A percentile compares a stretch with the other conserved stretches of the same genome.
Evolutionary conservation across 1,140 invertebrate genomes (phyloP).

Genomic region (Dysdera silvatica): DNA sequence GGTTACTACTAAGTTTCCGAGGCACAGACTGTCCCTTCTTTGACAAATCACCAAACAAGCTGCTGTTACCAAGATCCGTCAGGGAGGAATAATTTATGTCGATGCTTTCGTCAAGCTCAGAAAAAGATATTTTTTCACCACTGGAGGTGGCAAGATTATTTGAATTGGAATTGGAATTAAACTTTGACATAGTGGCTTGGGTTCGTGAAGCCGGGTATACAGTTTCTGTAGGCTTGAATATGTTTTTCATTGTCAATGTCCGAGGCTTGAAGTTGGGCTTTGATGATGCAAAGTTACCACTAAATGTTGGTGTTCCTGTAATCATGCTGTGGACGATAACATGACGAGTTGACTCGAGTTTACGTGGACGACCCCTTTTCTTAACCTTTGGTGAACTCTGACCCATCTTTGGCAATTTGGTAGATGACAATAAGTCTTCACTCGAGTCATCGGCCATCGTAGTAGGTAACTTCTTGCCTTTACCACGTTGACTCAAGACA

Average conservation of each 20-base stretch:
- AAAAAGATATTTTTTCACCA: slow-evolving; percentile 17
- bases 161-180: slow-evolving; percentile 4
- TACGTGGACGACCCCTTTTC: slow-evolving; percentile 23
- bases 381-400: slow-evolving; percentile 2
- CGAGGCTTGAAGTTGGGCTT: slow-evolving; percentile 17
- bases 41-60: background rate
- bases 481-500: too few species aligned
- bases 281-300: background rate
- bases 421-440: too few species aligned
- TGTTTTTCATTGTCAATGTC: slow-evolving; percentile 19
- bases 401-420: too few species aligned
- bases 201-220: slow-evolving; percentile 16
- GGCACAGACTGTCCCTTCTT: slow-evolving; percentile 5
- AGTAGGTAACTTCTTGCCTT: too few species aligned
- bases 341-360: slow-evolving; percentile 19
- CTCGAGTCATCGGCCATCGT: too few species aligned
- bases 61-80: slow-evolving; percentile 15
- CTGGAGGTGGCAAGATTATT: slow-evolving; percentile 11
- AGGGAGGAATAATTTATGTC: slow-evolving; percentile 15
- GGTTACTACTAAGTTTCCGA: background rate
- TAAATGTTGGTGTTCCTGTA: too few species aligned
- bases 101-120: slow-evolving; percentile 17
- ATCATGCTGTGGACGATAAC: slow-evolving; percentile 20
- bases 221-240: slow-evolving; percentile 25
- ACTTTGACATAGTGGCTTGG: background rate